Evolutionary conservation across 2,888 invertebrate genomes (phyloP), one percentile per base, ranked within the genome.

Genomic region (Pseudanteris insignis): DNA sequence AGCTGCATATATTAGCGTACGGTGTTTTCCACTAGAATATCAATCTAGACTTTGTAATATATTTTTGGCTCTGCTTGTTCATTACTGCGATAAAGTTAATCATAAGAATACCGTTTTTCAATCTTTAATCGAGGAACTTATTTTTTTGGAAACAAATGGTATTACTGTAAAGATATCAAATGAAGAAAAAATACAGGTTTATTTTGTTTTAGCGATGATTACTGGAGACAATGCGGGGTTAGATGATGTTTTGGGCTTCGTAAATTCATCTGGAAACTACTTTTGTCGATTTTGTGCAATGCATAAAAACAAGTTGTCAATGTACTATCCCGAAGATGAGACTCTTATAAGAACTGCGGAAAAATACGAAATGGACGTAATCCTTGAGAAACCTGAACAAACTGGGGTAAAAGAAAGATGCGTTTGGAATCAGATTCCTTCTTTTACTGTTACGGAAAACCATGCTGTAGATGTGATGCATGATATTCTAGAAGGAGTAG

Each of bases 251-350:
- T 40, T 65, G 3, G 61, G 61, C 2, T 63, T 63, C 40, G 38
- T 38, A 7, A 51, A 55, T 44, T 30, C 46, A 30, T 54, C 57
- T 2, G 55, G 32, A 6, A 46, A 51, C 8, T 38, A 48, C 9
- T 53, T 57, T 43, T 60, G 57, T 41, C 32, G 57, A 14, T 7
- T 64, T 8, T 61, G 61, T 21, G 58, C 41, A 63, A 40, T 36
- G 9, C 25, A 21, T 14, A 46, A 51, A 37, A 33, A 26, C 9
- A n/a, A 8, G 6, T 26, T 26, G 9, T 4, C 26, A 26, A 26
- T n/a, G 18, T 33, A 44, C 24, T 24, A 2, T 26, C 3, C 21
- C 7, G 37, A 60, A 34, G n/a, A 60, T 37, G 14, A 21, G 10
- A 2, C 11, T 9, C 11, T 40, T 29, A 6, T 50, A 24, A 18